phyloP scores from a whole-genome alignment of 92 coral and sea anemone genomes.

The Anthopleura xanthogrammica region DNA sequence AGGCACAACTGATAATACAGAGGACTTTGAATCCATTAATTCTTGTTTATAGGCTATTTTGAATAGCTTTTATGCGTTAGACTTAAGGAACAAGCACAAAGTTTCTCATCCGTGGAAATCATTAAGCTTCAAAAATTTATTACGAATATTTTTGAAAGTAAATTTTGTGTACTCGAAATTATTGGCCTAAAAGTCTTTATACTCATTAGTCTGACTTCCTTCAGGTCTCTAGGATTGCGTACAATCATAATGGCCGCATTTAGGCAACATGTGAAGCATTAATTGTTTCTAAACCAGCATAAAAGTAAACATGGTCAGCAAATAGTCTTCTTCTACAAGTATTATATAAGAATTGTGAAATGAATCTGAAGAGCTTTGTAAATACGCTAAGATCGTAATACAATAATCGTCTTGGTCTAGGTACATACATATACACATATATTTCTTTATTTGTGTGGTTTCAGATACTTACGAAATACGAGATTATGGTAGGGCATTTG shows the following conservation, averaged over 20 bases:
- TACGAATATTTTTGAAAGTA: background rate
- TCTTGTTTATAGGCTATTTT: background rate
- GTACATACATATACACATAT: background rate
- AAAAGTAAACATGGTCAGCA: slow-evolving; percentile 29
- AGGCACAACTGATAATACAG: background rate
- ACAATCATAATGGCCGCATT: slow-evolving; percentile 15
- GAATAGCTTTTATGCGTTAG: background rate
- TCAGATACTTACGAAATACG: background rate
- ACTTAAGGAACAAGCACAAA: background rate
- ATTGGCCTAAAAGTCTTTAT: background rate
- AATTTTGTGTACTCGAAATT: background rate
- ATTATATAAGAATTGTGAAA: background rate
- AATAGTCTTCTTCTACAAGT: slow-evolving; percentile 21
- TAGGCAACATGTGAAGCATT: slow-evolving; percentile 16
- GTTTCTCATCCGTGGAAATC: background rate
- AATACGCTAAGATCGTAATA: slow-evolving; percentile 27
- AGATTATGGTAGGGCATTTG: background rate
- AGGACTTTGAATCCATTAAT: background rate
- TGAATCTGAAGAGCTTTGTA: slow-evolving; percentile 25
- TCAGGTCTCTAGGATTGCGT: slow-evolving; percentile 5
- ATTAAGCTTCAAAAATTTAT: background rate
- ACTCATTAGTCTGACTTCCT: slow-evolving; percentile 5
- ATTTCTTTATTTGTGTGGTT: background rate
- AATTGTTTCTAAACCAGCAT: slow-evolving; percentile 25
- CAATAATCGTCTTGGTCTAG: slow-evolving; percentile 7